Conservation (phyloP, 2,888 invertebrate genomes). For the Pterobdella sp. region DNA sequence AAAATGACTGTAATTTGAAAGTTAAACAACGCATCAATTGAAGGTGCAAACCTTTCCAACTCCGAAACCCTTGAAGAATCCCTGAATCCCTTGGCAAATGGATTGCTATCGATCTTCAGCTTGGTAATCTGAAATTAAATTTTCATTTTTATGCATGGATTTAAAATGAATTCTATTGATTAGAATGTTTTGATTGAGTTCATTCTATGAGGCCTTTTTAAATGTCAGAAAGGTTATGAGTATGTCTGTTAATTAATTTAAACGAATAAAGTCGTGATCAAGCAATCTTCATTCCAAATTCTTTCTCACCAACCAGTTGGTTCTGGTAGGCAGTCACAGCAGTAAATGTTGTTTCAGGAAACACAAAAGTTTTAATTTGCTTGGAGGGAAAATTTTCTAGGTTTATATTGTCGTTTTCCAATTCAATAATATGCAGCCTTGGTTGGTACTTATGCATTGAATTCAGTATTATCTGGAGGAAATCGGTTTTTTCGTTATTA, state of each 20-base stretch:
- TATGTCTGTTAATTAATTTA: too few species aligned
- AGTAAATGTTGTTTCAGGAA: constrained; percentile 95
- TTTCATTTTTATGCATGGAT: too few species aligned
- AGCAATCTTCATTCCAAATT: too few species aligned
- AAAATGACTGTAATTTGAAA: too few species aligned
- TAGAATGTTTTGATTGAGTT: neutral
- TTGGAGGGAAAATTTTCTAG: constrained; percentile 47
- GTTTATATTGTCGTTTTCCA: constrained; percentile 7
- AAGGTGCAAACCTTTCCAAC: constrained; percentile 44
- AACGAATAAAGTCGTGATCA: too few species aligned
- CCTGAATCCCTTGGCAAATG: constrained; percentile 94
- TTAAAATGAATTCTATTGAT: too few species aligned
- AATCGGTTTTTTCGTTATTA: neutral
- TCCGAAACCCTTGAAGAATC: constrained; percentile 60
- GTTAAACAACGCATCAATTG: too few species aligned
- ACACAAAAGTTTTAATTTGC: constrained; percentile 74
- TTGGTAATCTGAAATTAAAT: constrained; percentile 74
- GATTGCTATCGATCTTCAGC: constrained; percentile 96
- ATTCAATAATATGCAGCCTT: constrained; percentile 84
- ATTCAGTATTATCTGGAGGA: constrained; percentile 84
- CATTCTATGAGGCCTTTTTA: too few species aligned
- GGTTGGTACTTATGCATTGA: constrained; percentile 99
- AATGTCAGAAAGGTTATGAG: too few species aligned
- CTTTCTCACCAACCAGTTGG: constrained; percentile 65
- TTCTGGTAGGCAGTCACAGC: constrained; percentile 99